Base-by-base conservation (phyloP, 2,113 vertebrate genomes). In the Calidris pugnax region DNA sequence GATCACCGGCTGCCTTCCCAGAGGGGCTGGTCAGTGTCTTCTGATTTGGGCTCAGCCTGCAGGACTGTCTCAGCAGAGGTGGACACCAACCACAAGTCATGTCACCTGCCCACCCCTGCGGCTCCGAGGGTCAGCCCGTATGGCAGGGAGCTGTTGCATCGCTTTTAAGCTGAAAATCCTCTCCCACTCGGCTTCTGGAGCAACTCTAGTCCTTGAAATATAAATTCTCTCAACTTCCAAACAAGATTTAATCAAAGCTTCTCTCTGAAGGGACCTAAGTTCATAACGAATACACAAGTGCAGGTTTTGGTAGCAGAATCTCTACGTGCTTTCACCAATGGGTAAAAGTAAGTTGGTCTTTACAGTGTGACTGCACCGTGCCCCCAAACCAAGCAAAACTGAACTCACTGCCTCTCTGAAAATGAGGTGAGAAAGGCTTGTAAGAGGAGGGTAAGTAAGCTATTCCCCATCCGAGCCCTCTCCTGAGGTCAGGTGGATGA, bases 161-260 rank as follows among this genome's bases (percentile, higher is more conserved):
- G 23, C 37, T 92, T 91, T 73, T 92, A 94, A 95, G 73, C 72
- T 78, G 85, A 95, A 97, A 96, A 96, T 87, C 76, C 69, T 95
- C 93, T 87, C 63, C n/a, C 56, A 48, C 66, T 73, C 89, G 69
- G 76, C 48, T 82, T 92, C 69, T 85, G 27, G 79, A 96, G 73
- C 33, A 85, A 90, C 33, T 64, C 4, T 1, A 51, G 56, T 50
- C 35, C 62, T 75, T 87, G 67, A 85, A 83, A 90, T 86, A 67
- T 93, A 64, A 87, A 96, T 78, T 86, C 43, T 33, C 45, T 91
- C 62, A 9, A 32, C 68, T 97, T 89, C 85, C 59, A 79, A 88
- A 47, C 11, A 53, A 67, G 39, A 77, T 45, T 82, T 94, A 85
- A 63, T 90, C 24, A 78, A 73, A 77, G 43, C 20, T 68, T 90